phyloP scores from a whole-genome alignment of 1,140 invertebrate species.

The Bombus waltoni region DNA sequence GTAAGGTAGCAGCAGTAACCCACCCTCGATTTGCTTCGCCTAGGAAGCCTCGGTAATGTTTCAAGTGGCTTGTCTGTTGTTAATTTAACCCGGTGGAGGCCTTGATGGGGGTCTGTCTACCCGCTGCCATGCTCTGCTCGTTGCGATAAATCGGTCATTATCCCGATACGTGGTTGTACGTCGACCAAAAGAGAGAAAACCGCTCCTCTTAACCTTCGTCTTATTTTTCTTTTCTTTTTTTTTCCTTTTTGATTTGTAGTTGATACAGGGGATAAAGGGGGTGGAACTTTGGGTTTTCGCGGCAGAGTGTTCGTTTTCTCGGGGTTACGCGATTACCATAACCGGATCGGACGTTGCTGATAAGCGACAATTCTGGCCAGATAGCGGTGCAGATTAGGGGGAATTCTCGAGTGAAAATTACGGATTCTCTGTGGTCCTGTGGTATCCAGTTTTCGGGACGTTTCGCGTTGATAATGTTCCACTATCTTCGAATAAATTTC shows the following conservation, averaged over 20 bases:
- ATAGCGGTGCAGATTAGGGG: slow-evolving; percentile 43
- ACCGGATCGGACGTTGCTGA: slow-evolving; percentile 37
- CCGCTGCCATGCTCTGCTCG: slow-evolving; percentile 72
- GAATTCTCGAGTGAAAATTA: slow-evolving; percentile 53
- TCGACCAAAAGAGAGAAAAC: slow-evolving; percentile 27
- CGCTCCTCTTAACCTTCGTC: background rate
- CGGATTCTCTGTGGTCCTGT: slow-evolving; percentile 38
- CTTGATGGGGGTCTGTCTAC: slow-evolving; percentile 79
- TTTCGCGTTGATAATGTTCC: background rate
- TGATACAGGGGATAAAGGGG: background rate
- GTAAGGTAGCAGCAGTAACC: slow-evolving; percentile 76
- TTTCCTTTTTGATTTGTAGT: background rate
- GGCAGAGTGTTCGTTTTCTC: slow-evolving; percentile 8
- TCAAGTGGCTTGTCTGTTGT: slow-evolving; percentile 82
- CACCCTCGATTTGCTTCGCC: slow-evolving; percentile 71
- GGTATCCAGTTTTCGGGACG: slow-evolving; percentile 24
- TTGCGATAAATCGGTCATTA: slow-evolving; percentile 80
- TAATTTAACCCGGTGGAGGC: slow-evolving; percentile 79
- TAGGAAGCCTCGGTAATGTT: slow-evolving; percentile 81
- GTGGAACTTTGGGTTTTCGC: slow-evolving; percentile 20
- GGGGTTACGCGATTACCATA: slow-evolving; percentile 39
- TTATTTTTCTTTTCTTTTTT: background rate
- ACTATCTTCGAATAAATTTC: background rate
- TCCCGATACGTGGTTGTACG: slow-evolving; percentile 57
- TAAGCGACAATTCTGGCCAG: slow-evolving; percentile 26